Base-by-base conservation (phyloP, 92 coral and sea anemone species). In the Zoanthus sociatus region DNA sequence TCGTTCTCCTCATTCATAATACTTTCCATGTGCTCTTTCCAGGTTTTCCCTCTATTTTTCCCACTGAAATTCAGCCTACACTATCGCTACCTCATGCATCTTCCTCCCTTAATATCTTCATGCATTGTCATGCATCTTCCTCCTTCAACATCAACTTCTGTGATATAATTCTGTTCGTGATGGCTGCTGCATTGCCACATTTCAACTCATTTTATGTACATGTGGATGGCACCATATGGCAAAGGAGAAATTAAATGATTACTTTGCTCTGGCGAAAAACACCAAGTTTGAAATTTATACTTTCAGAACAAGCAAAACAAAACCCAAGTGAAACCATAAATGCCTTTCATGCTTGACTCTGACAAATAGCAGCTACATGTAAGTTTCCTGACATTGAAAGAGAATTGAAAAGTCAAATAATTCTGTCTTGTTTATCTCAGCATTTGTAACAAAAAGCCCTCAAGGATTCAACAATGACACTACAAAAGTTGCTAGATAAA, bases 151-250 rank as follows among this genome's bases (percentile, higher is more conserved):
- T 26, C 26, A 26, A 26, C 87, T 83, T 44, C n/a, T 9, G 78
- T 69, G 67, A 71, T 58, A 26, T 63, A 71, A 17, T 53, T 42
- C 56, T 18, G 61, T 83, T 71, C 20, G 75, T 71, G 46, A 71
- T 83, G 90, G 69, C 79, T 50, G 54, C 82, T 54, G 84, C 84
- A n/a, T 50, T 87, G 50, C 90, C 90, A 55, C 58, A 69, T 31
- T 88, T 82, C 78, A 83, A 88, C 68, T 85, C 91, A 26, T 88
- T 88, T 73, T 87, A 81, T 68, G 74, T 88, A 50, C 91, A 88
- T 54, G 81, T 81, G 45, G 88, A 84, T 84, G 26, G 26, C 26
- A 26, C 26, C 26, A 26, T 55, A 83, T 50, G 83, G 84, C 84
- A 12, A 75, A 88, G 58, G 88, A 50, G 5, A 83, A 67, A 81